phyloP scores from a whole-genome alignment of 2,888 invertebrate species.

The Eumacrocentrus americanus region DNA sequence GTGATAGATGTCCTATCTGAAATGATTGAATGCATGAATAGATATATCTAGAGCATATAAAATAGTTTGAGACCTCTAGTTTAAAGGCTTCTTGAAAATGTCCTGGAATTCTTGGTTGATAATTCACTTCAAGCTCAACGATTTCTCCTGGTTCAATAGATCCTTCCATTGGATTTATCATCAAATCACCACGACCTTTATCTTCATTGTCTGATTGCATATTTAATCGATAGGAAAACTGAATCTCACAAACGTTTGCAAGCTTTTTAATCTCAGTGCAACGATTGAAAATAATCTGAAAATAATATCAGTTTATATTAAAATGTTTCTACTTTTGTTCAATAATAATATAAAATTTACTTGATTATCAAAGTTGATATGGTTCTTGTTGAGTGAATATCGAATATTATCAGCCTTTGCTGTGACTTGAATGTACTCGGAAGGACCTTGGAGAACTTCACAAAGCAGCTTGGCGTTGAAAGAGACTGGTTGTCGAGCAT shows the following conservation, averaged over 20 bases:
- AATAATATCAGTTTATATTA: slow-evolving; percentile 3
- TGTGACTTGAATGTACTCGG: slow-evolving; percentile 63
- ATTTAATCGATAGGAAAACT: slow-evolving; percentile 62
- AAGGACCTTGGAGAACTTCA: slow-evolving; percentile 66
- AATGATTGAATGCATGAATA: too few relatives aligned
- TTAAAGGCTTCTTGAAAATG: slow-evolving; percentile 62
- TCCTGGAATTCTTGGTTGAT: slow-evolving; percentile 66
- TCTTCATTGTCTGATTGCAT: slow-evolving; percentile 47
- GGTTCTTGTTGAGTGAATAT: slow-evolving; percentile 62
- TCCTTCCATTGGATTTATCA: slow-evolving; percentile 23
- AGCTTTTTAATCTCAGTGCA: slow-evolving; percentile 54
- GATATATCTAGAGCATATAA: slow-evolving; percentile 3
- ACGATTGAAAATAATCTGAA: slow-evolving; percentile 58
- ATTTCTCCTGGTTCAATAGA: slow-evolving; percentile 19
- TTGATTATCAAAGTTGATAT: slow-evolving; percentile 60
- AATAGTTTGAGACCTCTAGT: slow-evolving; percentile 51
- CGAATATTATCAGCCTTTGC: slow-evolving; percentile 65
- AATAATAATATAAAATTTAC: slow-evolving; percentile 39
- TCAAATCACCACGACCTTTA: slow-evolving; percentile 35
- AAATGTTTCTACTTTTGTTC: neutral
- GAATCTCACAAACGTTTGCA: slow-evolving; percentile 63
- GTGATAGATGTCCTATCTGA: slow-evolving; percentile 66
- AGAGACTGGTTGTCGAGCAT: slow-evolving; percentile 41
- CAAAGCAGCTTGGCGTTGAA: slow-evolving; percentile 64
- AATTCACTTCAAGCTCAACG: slow-evolving; percentile 52